Evolutionary conservation across 2,113 vertebrate genomes (phyloP).

Genomic region (Sylvietta virens): DNA sequence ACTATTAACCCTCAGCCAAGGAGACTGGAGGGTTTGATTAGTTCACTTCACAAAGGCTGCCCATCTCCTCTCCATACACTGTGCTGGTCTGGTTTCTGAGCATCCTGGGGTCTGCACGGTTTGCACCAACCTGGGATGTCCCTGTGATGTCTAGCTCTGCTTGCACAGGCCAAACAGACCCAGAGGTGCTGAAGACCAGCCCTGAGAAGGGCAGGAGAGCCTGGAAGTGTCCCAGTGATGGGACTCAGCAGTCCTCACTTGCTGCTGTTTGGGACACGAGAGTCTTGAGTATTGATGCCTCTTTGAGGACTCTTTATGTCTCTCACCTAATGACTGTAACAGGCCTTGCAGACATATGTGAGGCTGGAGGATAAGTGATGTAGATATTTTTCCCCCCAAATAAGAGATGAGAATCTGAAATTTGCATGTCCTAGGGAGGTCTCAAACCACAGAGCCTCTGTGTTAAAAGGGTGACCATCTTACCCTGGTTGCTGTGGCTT

Average conservation of each 20-base stretch:
- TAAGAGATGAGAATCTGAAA: not conserved
- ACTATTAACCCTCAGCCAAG: not conserved
- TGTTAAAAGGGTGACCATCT: not conserved
- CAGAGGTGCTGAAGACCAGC: not conserved
- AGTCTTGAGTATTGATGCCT: not conserved
- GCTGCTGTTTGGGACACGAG: not conserved
- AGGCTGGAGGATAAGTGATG: not conserved
- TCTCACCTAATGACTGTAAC: not conserved
- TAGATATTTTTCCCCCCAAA: not conserved
- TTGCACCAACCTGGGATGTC: not conserved
- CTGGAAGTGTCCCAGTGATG: not conserved
- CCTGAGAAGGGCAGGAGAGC: not conserved
- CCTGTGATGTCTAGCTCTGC: not conserved
- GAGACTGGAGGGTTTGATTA: not conserved
- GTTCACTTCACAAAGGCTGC: not conserved
- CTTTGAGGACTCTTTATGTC: not conserved
- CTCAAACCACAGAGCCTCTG: not conserved
- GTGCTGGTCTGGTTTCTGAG: not conserved
- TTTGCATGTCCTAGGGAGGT: not conserved
- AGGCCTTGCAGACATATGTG: not conserved
- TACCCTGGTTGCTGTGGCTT: not conserved
- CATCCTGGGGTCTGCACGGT: accelerated
- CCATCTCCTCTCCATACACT: not conserved
- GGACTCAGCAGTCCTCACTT: not conserved
- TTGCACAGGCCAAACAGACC: not conserved